Evolutionary conservation across 2,888 invertebrate genomes (phyloP).

Genomic region (Chalcosyrphus nemorum): DNA sequence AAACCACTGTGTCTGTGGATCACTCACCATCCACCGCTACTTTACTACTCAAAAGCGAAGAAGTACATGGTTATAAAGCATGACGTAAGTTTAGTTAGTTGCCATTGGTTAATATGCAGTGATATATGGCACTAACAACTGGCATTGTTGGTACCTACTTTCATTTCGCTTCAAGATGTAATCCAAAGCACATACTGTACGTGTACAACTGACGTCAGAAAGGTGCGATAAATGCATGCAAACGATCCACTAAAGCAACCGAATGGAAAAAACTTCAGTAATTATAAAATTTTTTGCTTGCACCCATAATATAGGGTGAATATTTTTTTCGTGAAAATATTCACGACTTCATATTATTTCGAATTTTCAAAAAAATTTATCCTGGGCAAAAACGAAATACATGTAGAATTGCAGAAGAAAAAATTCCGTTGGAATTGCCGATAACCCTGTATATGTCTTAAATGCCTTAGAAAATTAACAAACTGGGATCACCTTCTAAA

Average conservation of each 20-base stretch:
- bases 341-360: too few species aligned
- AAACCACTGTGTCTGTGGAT: slow-evolving; percentile 30
- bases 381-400: too few species aligned
- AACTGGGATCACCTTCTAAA: too few species aligned
- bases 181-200: slow-evolving; percentile 3
- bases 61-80: slow-evolving; percentile 37
- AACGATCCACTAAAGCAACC: slow-evolving; percentile 47
- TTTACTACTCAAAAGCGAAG: slow-evolving; percentile 17
- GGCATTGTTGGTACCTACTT: slow-evolving; percentile 31
- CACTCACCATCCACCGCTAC: background rate
- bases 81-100: slow-evolving; percentile 46
- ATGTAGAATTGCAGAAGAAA: too few species aligned
- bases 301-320: too few species aligned
- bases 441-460: too few species aligned
- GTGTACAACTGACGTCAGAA: slow-evolving; percentile 50
- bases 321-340: too few species aligned
- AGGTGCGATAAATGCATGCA: background rate
- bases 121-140: slow-evolving; percentile 28
- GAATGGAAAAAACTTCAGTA: slow-evolving; percentile 49
- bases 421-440: too few species aligned
- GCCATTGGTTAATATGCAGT: slow-evolving; percentile 7
- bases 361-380: too few species aligned
- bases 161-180: slow-evolving; percentile 8
- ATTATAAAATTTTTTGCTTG: slow-evolving; percentile 36
- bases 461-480: too few species aligned